Percentiles rank a stretch among this genome's conserved stretches.
phyloP scores from a whole-genome alignment of 2,888 invertebrate species.

The Pseudolycoriella hygida region DNA sequence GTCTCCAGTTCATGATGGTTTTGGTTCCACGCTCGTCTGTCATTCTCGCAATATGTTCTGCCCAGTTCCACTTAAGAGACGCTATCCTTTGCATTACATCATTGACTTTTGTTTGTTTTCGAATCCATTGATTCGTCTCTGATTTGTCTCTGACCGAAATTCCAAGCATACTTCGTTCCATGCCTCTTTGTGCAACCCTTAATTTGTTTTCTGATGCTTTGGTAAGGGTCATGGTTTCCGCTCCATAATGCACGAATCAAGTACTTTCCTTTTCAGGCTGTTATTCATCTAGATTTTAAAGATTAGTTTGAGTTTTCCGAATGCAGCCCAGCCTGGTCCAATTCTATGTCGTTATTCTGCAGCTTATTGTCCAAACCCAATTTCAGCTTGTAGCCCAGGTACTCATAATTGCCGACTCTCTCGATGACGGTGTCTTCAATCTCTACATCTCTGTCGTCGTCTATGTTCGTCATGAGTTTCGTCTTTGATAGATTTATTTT shows the following conservation, averaged over 20 bases:
- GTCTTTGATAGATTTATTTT: too few relatives aligned
- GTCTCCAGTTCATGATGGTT: not conserved
- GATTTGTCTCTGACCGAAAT: constrained; percentile 6
- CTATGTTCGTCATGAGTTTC: too few relatives aligned
- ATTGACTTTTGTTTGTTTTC: constrained; percentile 5
- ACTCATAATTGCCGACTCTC: too few relatives aligned
- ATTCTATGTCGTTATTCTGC: constrained; percentile 5
- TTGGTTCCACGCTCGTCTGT: not conserved
- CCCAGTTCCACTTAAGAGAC: not conserved
- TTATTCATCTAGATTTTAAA: constrained; percentile 4
- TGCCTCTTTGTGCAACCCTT: constrained; percentile 1
- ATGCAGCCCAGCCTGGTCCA: constrained; percentile 11
- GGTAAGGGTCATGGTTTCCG: constrained; percentile 10
- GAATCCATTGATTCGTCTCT: constrained; percentile 9
- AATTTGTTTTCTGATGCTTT: constrained; percentile 7
- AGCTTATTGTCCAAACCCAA: too few relatives aligned
- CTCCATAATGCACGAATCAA: constrained; percentile 11
- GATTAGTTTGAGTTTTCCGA: constrained; percentile 9
- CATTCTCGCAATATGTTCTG: not conserved
- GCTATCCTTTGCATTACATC: constrained; percentile 8
- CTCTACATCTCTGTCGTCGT: too few relatives aligned
- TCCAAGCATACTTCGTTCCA: constrained; percentile 7
- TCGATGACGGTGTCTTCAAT: too few relatives aligned
- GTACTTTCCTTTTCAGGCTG: constrained; percentile 4
- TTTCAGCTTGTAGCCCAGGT: too few relatives aligned